These are phyloP conservation scores for Cromileptes altivelis DNA, from an alignment of 2,113 vertebrate genomes.

Conservation along the genomic window DNA sequence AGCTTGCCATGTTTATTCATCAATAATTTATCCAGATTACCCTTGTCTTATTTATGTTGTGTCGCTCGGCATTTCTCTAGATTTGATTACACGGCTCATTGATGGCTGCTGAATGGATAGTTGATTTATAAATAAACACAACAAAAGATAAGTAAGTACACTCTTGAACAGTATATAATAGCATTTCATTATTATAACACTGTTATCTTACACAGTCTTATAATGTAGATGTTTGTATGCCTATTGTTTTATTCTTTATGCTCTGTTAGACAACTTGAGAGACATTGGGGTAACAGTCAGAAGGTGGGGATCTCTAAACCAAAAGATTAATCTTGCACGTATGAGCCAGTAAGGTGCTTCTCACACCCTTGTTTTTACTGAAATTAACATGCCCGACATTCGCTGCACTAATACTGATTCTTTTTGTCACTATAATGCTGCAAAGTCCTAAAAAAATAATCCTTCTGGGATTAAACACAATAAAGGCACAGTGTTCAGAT, in stretches of 20 bases:
- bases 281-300: background rate
- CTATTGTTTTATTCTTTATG: background rate
- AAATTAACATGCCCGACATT: background rate
- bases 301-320: background rate
- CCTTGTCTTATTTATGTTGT: constrained; percentile 63
- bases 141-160: constrained; percentile 21
- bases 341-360: background rate
- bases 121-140: constrained; percentile 37
- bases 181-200: background rate
- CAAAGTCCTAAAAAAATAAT: background rate
- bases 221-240: background rate
- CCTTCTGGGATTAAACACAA: background rate
- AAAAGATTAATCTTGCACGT: background rate
- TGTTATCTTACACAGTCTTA: background rate
- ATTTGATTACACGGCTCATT: constrained; percentile 58
- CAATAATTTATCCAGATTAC: constrained; percentile 69
- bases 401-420: background rate
- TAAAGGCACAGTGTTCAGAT: background rate
- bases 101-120: constrained; percentile 28
- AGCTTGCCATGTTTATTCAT: constrained; percentile 69
- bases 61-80: constrained; percentile 48
- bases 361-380: background rate
- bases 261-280: constrained; percentile 5
- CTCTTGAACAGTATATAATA: background rate
- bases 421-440: background rate